Evolutionary conservation across 2,113 vertebrate genomes (phyloP).

Genomic region (Halcyon malimbica): DNA sequence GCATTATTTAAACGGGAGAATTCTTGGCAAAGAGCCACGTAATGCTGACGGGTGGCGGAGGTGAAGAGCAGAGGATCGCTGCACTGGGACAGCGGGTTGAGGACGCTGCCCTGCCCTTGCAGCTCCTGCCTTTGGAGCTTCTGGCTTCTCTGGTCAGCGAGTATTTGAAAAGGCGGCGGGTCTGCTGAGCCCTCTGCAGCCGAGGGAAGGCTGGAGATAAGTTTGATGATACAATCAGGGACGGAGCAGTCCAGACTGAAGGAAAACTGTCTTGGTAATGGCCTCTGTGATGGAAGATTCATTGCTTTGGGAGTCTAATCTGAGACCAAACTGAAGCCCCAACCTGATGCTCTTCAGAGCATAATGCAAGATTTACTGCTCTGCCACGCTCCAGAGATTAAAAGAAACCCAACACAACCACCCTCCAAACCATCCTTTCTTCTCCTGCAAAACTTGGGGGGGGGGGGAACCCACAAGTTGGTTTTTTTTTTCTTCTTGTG

Average conservation of each 20-base stretch:
- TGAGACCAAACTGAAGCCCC: slow-evolving; percentile 15
- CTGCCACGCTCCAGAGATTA: slow-evolving; percentile 30
- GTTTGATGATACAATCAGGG: not conserved
- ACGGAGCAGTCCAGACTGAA: not conserved
- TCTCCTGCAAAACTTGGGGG: not conserved
- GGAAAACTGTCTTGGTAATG: not conserved
- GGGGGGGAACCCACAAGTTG: no score
- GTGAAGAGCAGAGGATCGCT: not conserved
- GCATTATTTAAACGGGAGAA: not conserved
- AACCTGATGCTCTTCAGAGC: not conserved
- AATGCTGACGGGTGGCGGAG: not conserved
- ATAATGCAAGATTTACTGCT: slow-evolving; percentile 40
- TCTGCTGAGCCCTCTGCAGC: not conserved
- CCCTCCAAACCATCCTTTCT: not conserved
- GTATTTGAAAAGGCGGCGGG: not conserved
- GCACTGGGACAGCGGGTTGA: not conserved
- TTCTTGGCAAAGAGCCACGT: not conserved
- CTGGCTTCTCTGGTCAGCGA: not conserved
- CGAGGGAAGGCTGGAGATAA: not conserved
- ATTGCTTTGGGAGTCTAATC: slow-evolving; percentile 20
- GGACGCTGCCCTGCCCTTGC: not conserved
- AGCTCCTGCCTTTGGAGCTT: not conserved
- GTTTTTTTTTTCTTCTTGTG: not conserved
- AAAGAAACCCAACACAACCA: not conserved
- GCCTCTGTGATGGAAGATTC: not conserved